phyloP scores from a whole-genome alignment of 2,797 vertebrate species.

The Coilia nasus region DNA sequence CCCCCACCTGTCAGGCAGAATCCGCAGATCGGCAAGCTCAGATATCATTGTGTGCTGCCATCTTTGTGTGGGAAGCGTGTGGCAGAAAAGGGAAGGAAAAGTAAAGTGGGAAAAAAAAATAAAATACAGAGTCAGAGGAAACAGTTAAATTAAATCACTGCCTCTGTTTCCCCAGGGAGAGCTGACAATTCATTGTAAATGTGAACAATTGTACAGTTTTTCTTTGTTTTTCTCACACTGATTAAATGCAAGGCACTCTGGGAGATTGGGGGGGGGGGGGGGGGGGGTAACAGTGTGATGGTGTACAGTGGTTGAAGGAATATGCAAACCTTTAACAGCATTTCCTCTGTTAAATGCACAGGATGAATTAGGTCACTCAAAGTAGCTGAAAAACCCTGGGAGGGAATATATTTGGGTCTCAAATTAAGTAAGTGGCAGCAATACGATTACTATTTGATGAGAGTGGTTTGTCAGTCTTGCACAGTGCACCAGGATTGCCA shows the following conservation, averaged over 20 bases:
- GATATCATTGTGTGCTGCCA: not conserved
- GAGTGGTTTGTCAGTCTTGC: conserved; percentile 15
- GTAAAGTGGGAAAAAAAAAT: not conserved
- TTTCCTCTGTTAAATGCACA: not conserved
- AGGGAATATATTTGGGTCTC: conserved; percentile 24
- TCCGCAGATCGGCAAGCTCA: not conserved
- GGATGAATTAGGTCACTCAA: conserved; percentile 2
- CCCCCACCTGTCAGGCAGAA: not conserved
- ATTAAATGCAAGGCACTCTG: conserved; percentile 7
- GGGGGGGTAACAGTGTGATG: not conserved
- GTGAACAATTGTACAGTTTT: conserved; percentile 13
- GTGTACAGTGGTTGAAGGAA: not conserved
- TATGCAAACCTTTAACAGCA: not conserved
- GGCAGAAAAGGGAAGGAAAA: not conserved
- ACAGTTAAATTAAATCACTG: not conserved
- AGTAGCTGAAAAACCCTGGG: conserved; percentile 8
- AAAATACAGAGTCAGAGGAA: not conserved
- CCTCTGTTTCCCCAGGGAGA: not conserved
- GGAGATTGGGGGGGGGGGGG: not conserved
- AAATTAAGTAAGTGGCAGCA: conserved; percentile 19
- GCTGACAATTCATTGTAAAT: conserved; percentile 12
- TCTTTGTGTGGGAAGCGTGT: not conserved
- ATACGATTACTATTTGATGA: conserved; percentile 22
- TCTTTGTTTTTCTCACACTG: conserved; percentile 13
- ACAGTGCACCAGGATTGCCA: not conserved